A percentile compares a stretch with the other conserved stretches of the same genome.
Evolutionary conservation across 2,888 invertebrate species (phyloP).

Genomic region (Drosophila stalkeri): DNA sequence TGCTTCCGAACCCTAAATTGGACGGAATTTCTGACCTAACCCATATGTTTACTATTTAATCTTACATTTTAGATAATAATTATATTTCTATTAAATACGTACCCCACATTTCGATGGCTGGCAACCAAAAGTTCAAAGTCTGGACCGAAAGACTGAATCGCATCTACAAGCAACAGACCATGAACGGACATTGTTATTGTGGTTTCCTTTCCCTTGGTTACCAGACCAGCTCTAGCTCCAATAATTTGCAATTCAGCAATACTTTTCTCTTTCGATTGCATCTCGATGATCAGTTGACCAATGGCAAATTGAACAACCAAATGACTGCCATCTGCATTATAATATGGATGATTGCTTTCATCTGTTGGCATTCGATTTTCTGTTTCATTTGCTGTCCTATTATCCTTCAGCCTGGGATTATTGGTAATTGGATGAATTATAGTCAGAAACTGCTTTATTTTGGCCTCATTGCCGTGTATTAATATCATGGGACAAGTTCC

Average conservation of each 20-base stretch:
- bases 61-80: background rate
- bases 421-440: conserved; percentile 83
- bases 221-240: conserved; percentile 92
- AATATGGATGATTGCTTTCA: conserved; percentile 42
- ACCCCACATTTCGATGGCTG: conserved; percentile 97
- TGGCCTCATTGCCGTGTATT: conserved; percentile 95
- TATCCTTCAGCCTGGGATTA: conserved; percentile 42
- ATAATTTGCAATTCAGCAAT: conserved; percentile 97
- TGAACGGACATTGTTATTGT: conserved; percentile 94
- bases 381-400: conserved; percentile 24
- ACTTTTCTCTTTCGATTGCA: conserved; percentile 94
- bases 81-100: conserved; percentile 34
- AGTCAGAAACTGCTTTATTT: conserved; percentile 89
- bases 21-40: too few relatives aligned
- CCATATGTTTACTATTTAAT: too few relatives aligned
- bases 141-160: conserved; percentile 96
- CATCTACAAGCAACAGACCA: conserved; percentile 96
- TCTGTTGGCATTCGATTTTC: conserved; percentile 34
- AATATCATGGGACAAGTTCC: conserved; percentile 95
- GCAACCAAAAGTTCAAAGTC: conserved; percentile 98
- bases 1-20: too few relatives aligned
- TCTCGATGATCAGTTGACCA: conserved; percentile 94
- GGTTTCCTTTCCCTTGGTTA: conserved; percentile 90
- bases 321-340: conserved; percentile 86
- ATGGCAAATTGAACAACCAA: conserved; percentile 94